Conservation (phyloP, 1,140 invertebrate genomes). For the Zaprionus africanus region DNA sequence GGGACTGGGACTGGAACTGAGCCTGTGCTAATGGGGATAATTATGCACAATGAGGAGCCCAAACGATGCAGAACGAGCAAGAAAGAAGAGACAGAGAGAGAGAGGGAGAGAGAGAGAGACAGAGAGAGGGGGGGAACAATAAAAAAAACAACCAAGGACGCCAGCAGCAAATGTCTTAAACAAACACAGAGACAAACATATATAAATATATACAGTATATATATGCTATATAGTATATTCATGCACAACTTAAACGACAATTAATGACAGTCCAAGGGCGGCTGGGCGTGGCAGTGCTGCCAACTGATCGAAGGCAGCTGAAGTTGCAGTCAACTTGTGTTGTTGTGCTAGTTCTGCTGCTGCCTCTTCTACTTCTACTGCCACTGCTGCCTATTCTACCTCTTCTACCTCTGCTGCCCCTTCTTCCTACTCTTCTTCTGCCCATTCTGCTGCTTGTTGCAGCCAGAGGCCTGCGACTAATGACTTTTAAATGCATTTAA, state of each 20-base stretch:
- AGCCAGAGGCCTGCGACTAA: conserved; percentile 65
- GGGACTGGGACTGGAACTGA: conserved; percentile 1
- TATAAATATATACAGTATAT: neutral
- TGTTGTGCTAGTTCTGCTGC: neutral
- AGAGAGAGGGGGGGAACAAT: neutral
- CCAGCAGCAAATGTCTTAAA: neutral
- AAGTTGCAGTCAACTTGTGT: conserved; percentile 4
- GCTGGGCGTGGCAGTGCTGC: conserved; percentile 42
- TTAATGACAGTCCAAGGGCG: conserved; percentile 63
- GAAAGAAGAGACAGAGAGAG: conserved; percentile 3
- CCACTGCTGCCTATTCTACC: neutral
- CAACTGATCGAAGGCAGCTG: conserved; percentile 34
- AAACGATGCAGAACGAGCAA: conserved; percentile 2
- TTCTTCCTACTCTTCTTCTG: neutral
- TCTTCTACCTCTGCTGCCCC: neutral
- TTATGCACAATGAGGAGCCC: conserved; percentile 51
- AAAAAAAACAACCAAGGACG: neutral
- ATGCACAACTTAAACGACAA: conserved; percentile 63
- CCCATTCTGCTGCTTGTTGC: conserved; percentile 14
- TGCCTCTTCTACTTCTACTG: neutral
- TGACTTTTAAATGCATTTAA: conserved; percentile 78
- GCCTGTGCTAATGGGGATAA: conserved; percentile 68
- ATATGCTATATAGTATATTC: conserved; percentile 2
- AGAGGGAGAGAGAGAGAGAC: too few species aligned
- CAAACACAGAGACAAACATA: conserved; percentile 26